phyloP scores from a whole-genome alignment of 2,797 vertebrate genomes.

The Centroberyx gerrardi region DNA sequence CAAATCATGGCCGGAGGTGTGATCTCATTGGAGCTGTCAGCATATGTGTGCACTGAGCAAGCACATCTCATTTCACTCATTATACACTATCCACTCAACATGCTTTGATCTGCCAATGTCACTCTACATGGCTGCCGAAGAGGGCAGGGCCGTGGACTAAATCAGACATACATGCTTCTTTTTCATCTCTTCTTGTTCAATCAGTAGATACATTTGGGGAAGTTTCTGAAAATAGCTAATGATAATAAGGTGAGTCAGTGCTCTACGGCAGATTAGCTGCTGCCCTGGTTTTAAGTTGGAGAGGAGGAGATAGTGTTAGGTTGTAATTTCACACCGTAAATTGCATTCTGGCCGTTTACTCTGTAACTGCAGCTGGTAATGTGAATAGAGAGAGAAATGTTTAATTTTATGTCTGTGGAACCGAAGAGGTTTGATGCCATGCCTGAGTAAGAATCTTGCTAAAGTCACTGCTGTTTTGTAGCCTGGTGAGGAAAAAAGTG shows the following conservation, averaged over 20 bases:
- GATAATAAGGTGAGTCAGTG: slow-evolving; percentile 62
- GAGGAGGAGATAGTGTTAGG: slow-evolving; percentile 61
- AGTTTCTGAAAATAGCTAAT: slow-evolving; percentile 62
- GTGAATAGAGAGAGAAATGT: slow-evolving; percentile 51
- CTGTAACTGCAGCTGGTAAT: slow-evolving; percentile 43
- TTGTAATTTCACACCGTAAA: slow-evolving; percentile 74
- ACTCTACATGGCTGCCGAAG: slow-evolving; percentile 44
- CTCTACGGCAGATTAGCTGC: slow-evolving; percentile 41
- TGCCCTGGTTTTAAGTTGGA: slow-evolving; percentile 47
- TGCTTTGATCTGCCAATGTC: slow-evolving; percentile 71
- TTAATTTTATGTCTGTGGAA: slow-evolving; percentile 58
- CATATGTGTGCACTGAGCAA: slow-evolving; percentile 27
- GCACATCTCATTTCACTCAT: slow-evolving; percentile 48
- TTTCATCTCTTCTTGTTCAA: slow-evolving; percentile 66
- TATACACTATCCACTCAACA: slow-evolving; percentile 37
- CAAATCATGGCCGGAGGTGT: slow-evolving; percentile 46
- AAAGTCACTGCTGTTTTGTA: slow-evolving; percentile 11
- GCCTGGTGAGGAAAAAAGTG: not conserved
- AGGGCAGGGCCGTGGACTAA: slow-evolving; percentile 30
- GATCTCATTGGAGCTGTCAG: slow-evolving; percentile 32
- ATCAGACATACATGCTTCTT: slow-evolving; percentile 37
- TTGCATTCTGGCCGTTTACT: slow-evolving; percentile 45
- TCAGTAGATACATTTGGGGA: slow-evolving; percentile 49
- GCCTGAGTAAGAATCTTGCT: slow-evolving; percentile 35
- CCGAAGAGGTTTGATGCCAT: not conserved